Base-by-base conservation (phyloP, 2,888 invertebrate genomes). In the Blomia tropicalis region DNA sequence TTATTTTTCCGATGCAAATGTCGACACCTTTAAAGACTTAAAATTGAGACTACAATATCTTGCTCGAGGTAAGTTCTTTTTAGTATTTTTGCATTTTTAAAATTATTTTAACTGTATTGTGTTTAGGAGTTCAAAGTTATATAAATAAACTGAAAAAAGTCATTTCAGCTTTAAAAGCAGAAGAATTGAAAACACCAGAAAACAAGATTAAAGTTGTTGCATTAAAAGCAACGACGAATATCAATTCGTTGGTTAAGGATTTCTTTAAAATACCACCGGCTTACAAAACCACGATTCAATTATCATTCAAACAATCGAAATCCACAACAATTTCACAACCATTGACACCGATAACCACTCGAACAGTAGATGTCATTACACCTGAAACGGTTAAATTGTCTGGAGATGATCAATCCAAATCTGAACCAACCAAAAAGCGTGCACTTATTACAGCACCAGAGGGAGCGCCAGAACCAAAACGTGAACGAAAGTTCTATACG, bases 191-290 rank as follows among this genome's bases (percentile, higher is more conserved):
- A 73, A 78, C 83, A 0, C 84, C 87, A 71, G 84, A 87, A 71
- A 83, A 87, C 69, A 75, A 75, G 66, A 70, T 76, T 60, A 75
- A 76, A 66, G 71, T 76, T 23, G 72, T 83, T 31, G 91, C 92
- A 14, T 77, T 92, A 51, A 87, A 86, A 73, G 87, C 91, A 4
- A 87, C 91, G 60, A 85, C 86, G 56, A 95, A 95, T 74, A 91
- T 95, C 66, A 90, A 88, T 72, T 81, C 83, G 1, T 79, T 95
- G 54, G 90, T 95, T 67, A 85, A 88, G 73, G 95, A 95, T 76
- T 78, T 95, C 67, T 93, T 95, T 77, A 87, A 91, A 73, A 84
- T 84, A 63, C 91, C 93, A 17, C 95, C 95, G 4, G 84, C 87
- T 70, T 93, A 87, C 75, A 92, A 91, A 73, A 84, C 65, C 0